A percentile compares a stretch with the other conserved stretches of the same genome.
Evolutionary conservation across 2,888 invertebrate species (phyloP).

Genomic region (Endomychus coccineus): DNA sequence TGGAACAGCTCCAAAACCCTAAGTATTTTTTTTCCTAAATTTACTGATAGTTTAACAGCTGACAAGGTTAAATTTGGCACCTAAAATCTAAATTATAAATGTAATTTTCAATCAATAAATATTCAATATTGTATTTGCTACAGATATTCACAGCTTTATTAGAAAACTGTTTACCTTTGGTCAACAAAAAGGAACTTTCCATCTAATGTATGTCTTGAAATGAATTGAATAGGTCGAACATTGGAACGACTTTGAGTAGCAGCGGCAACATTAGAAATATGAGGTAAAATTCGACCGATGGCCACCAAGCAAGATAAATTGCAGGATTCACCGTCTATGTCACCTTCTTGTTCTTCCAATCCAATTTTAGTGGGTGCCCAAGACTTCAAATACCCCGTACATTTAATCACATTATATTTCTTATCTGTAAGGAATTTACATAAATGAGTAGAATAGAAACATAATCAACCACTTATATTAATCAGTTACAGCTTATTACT

Average conservation of each 20-base stretch:
- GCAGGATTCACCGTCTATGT: slow-evolving; percentile 53
- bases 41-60: too few relatives aligned
- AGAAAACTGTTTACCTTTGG: slow-evolving; percentile 78
- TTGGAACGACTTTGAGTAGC: slow-evolving; percentile 42
- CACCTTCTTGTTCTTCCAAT: slow-evolving; percentile 59
- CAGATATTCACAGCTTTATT: too few relatives aligned
- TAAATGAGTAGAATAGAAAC: too few relatives aligned
- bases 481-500: too few relatives aligned
- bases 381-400: slow-evolving; percentile 87
- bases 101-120: too few relatives aligned
- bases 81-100: too few relatives aligned
- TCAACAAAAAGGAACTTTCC: slow-evolving; percentile 91
- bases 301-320: slow-evolving; percentile 84
- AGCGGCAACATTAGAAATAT: slow-evolving; percentile 45
- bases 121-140: too few relatives aligned
- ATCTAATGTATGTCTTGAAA: slow-evolving; percentile 79
- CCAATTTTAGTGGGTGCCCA: slow-evolving; percentile 78
- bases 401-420: slow-evolving; percentile 84
- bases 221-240: slow-evolving; percentile 62
- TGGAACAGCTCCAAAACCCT: too few relatives aligned
- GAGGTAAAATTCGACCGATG: slow-evolving; percentile 67
- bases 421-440: slow-evolving; percentile 44
- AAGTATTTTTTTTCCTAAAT: too few relatives aligned
- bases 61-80: too few relatives aligned
- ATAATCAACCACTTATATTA: too few relatives aligned